These are phyloP conservation scores for Lepetodrilus schrolli DNA, from an alignment of 2,888 invertebrate genomes.

Conservation along the genomic window DNA sequence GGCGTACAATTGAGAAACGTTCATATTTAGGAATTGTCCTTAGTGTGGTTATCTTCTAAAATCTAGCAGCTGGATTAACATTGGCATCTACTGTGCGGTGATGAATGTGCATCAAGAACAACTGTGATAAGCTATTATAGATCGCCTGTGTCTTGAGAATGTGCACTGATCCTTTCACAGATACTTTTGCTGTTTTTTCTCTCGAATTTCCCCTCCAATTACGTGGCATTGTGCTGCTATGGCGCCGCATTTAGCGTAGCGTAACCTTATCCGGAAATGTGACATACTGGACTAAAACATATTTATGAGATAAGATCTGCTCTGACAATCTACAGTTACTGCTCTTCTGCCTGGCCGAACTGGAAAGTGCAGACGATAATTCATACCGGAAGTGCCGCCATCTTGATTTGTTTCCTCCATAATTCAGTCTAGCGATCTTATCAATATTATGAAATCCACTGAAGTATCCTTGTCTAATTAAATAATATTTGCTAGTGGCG, in stretches of 20 bases:
- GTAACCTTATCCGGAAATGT: neutral
- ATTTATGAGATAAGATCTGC: slow-evolving; percentile 7
- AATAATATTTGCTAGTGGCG: slow-evolving; percentile 24
- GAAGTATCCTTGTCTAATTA: slow-evolving; percentile 24
- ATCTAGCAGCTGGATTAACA: too few species aligned
- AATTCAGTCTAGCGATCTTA: slow-evolving; percentile 22
- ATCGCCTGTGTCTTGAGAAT: too few species aligned
- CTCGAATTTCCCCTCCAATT: neutral
- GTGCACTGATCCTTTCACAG: neutral
- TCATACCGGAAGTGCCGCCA: slow-evolving; percentile 17
- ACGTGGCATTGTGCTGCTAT: slow-evolving; percentile 14
- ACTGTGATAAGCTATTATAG: too few species aligned
- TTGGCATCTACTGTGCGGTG: too few species aligned
- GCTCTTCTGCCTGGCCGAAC: neutral
- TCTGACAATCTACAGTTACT: neutral
- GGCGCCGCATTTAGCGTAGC: neutral
- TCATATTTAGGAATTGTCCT: too few species aligned
- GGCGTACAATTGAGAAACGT: too few species aligned
- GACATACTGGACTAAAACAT: slow-evolving; percentile 21
- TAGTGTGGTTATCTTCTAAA: too few species aligned
- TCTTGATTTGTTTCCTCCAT: slow-evolving; percentile 8
- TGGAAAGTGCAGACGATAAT: slow-evolving; percentile 21
- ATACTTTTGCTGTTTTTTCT: slow-evolving; percentile 5
- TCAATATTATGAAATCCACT: slow-evolving; percentile 24
- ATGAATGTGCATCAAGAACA: too few species aligned